These are phyloP conservation scores for Clanis bilineata DNA, from an alignment of 2,888 invertebrate species.

Conservation along the genomic window DNA sequence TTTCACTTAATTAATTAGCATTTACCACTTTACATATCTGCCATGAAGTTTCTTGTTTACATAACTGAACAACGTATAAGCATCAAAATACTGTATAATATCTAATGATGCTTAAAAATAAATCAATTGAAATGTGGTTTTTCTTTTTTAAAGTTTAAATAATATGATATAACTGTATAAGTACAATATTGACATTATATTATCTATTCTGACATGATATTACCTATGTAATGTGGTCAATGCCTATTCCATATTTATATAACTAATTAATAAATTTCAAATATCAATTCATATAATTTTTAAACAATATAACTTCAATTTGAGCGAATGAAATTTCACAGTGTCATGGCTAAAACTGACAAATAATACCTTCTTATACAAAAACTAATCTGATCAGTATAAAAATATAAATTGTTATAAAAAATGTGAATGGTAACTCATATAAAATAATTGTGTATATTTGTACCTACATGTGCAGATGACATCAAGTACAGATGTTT, in stretches of 20 bases:
- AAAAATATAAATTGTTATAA: constrained; percentile 39
- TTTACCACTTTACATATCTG: not conserved
- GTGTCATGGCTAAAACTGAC: not conserved
- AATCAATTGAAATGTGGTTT: no score
- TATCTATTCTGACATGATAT: no score
- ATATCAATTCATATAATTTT: constrained; percentile 19
- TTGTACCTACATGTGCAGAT: constrained; percentile 31
- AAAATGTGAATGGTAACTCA: constrained; percentile 45
- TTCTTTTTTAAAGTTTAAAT: no score
- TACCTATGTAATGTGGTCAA: constrained; percentile 1
- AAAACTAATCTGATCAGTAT: constrained; percentile 26
- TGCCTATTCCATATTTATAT: not conserved
- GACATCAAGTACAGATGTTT: constrained; percentile 28
- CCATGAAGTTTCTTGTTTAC: not conserved
- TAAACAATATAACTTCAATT: constrained; percentile 17
- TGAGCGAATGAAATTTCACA: constrained; percentile 13
- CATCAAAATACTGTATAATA: not conserved
- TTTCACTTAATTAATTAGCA: constrained; percentile 15
- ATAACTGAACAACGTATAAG: no score
- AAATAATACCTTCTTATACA: constrained; percentile 17
- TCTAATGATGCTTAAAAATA: no score
- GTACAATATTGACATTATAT: no score
- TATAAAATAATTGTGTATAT: constrained; percentile 15
- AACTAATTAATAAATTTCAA: constrained; percentile 25
- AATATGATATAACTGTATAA: no score